phyloP scores from a whole-genome alignment of 2,113 vertebrate species.

The Anthoscopus minutus region DNA sequence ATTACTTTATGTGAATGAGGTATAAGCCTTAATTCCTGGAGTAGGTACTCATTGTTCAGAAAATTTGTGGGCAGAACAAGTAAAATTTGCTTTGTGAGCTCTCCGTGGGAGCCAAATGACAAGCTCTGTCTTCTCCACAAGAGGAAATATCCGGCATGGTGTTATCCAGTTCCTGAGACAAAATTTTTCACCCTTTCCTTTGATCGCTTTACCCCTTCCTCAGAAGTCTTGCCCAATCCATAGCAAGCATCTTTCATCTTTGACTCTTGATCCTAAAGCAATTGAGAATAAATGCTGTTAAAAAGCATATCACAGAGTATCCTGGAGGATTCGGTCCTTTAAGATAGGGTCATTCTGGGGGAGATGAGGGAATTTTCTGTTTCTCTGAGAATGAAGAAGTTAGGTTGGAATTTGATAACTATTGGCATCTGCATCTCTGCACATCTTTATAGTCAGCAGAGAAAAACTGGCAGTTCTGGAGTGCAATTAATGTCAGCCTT shows the following conservation, averaged over 20 bases:
- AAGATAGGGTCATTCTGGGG: neutral
- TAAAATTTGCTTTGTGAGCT: slow-evolving; percentile 51
- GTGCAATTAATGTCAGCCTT: neutral
- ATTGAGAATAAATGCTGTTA: slow-evolving; percentile 14
- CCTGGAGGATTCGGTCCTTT: neutral
- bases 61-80: slow-evolving; percentile 32
- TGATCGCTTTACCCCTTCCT: slow-evolving; percentile 34
- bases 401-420: slow-evolving; percentile 1
- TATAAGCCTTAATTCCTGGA: slow-evolving; percentile 32
- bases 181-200: slow-evolving; percentile 33
- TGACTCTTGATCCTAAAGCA: slow-evolving; percentile 49
- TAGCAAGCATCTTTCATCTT: slow-evolving; percentile 35
- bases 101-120: slow-evolving; percentile 27
- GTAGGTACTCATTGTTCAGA: slow-evolving; percentile 41
- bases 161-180: slow-evolving; percentile 38
- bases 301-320: neutral
- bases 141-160: neutral
- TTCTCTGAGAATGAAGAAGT: neutral
- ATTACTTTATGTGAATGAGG: slow-evolving; percentile 14
- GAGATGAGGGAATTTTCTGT: neutral
- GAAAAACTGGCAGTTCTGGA: neutral
- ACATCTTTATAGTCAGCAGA: neutral
- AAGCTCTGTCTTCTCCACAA: slow-evolving; percentile 36
- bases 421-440: neutral
- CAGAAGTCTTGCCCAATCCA: slow-evolving; percentile 33